A percentile compares a stretch with the other conserved stretches of the same genome.
Evolutionary conservation across 1,140 invertebrate species (phyloP).

Genomic region (Psilanteris sp.): DNA sequence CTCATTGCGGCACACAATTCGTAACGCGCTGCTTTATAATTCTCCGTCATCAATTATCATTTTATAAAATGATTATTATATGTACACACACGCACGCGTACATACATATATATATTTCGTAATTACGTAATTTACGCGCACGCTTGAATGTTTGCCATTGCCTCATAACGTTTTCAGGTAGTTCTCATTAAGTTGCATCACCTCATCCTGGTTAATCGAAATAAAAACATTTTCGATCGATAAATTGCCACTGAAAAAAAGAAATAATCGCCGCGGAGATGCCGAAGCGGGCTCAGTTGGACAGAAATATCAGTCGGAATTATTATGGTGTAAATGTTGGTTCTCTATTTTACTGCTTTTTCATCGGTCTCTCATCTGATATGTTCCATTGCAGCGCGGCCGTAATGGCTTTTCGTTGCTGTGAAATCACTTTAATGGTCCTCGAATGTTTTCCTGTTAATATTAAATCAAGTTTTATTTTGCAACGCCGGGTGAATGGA

Average conservation of each 20-base stretch:
- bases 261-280: not conserved
- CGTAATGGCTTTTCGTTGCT: conserved; percentile 41
- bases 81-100: no score
- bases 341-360: conserved; percentile 53
- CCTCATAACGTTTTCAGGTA: conserved; percentile 1
- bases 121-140: no score
- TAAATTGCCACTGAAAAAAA: conserved; percentile 8
- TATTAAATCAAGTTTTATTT: conserved; percentile 46
- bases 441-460: conserved; percentile 41
- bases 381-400: conserved; percentile 35
- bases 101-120: no score
- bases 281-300: conserved; percentile 39
- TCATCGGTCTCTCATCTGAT: conserved; percentile 47
- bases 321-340: conserved; percentile 45
- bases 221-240: conserved; percentile 18
- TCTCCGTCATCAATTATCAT: no score
- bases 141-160: no score
- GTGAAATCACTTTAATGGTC: conserved; percentile 52
- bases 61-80: no score
- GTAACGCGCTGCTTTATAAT: no score
- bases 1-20: no score
- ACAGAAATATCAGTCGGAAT: conserved; percentile 18
- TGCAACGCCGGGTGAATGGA: conserved; percentile 22
- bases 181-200: not conserved
- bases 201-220: not conserved